Percentiles rank a stretch among this genome's conserved stretches.
These are phyloP conservation scores for Rhyacophila brunnea DNA, from an alignment of 1,140 invertebrate genomes.

Conservation along the genomic window DNA sequence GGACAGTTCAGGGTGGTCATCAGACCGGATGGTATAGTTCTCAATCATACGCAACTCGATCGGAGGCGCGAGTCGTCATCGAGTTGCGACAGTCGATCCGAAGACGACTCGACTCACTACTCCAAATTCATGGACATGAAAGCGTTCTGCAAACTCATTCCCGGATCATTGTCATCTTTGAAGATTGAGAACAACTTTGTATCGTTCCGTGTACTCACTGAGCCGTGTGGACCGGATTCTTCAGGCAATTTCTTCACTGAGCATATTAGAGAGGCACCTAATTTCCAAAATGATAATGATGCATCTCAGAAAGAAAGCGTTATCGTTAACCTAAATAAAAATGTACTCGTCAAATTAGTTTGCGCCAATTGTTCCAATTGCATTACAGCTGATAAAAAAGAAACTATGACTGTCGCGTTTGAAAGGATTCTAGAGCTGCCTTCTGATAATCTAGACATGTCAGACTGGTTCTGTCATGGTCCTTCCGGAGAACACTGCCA, in stretches of 20 bases:
- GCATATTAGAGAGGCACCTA: slow-evolving; percentile 1
- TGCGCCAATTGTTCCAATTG: slow-evolving; percentile 55
- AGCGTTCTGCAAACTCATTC: slow-evolving; percentile 49
- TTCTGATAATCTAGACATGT: slow-evolving; percentile 53
- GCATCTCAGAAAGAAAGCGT: not conserved
- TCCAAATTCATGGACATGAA: slow-evolving; percentile 44
- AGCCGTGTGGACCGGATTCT: slow-evolving; percentile 41
- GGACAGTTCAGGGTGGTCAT: slow-evolving; percentile 52
- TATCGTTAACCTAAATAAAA: slow-evolving; percentile 44
- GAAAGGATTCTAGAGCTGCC: slow-evolving; percentile 56
- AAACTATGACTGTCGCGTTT: slow-evolving; percentile 43
- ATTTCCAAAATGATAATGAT: slow-evolving; percentile 37
- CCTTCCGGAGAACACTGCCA: slow-evolving; percentile 29
- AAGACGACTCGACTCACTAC: slow-evolving; percentile 34
- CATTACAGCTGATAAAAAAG: slow-evolving; percentile 37
- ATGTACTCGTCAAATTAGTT: slow-evolving; percentile 42
- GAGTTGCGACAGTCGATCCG: slow-evolving; percentile 30
- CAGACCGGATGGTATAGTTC: slow-evolving; percentile 46
- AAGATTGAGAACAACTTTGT: slow-evolving; percentile 49
- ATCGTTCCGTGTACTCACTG: slow-evolving; percentile 50
- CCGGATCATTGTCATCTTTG: slow-evolving; percentile 51
- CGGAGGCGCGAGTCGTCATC: slow-evolving; percentile 31
- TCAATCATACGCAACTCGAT: slow-evolving; percentile 43
- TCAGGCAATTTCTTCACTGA: slow-evolving; percentile 55
- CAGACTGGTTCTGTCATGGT: slow-evolving; percentile 59